phyloP scores from a whole-genome alignment of 2,113 vertebrate species.

The Pycnonotus jocosus region DNA sequence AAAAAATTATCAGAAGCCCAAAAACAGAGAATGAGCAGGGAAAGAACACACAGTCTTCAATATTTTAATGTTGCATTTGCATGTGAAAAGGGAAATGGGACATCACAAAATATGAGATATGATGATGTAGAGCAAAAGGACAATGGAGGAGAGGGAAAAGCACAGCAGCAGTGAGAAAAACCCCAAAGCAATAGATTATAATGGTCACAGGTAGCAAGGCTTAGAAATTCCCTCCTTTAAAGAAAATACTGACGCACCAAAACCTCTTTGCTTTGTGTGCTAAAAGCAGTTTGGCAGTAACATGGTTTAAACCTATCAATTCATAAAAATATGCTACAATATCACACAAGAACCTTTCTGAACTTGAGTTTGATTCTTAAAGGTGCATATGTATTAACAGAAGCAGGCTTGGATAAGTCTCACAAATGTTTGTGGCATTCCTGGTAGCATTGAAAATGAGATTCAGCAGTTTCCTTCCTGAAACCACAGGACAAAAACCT shows the following conservation, averaged over 20 bases:
- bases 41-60: background rate
- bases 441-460: background rate
- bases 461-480: background rate
- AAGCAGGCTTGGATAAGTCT: background rate
- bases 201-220: background rate
- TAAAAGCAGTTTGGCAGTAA: background rate
- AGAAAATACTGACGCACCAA: background rate
- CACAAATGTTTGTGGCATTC: background rate
- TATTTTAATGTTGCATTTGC: background rate
- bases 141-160: background rate
- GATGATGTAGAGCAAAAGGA: background rate
- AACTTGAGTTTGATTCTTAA: background rate
- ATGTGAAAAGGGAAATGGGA: background rate
- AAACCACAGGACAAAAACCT: background rate
- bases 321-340: background rate
- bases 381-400: accelerated
- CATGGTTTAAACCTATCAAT: background rate
- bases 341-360: background rate
- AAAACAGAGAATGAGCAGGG: background rate
- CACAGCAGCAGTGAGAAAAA: background rate
- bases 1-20: background rate
- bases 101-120: background rate
- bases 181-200: background rate
- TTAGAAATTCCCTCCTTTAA: background rate
- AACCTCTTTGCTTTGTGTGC: background rate